These are phyloP conservation scores for Chloroceryle amazona DNA, from an alignment of 2,797 vertebrate species.

Conservation along the genomic window DNA sequence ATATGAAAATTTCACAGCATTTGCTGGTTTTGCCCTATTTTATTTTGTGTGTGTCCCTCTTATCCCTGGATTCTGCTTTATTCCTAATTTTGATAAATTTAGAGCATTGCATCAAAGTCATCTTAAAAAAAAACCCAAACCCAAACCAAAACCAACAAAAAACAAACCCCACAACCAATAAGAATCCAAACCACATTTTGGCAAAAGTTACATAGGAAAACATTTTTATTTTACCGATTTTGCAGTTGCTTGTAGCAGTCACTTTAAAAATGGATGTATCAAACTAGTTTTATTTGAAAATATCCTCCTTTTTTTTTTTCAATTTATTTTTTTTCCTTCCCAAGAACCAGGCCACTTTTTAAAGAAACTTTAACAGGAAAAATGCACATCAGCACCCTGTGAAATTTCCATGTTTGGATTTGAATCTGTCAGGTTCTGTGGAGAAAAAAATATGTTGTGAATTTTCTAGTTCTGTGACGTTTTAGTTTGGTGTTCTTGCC, in stretches of 20 bases:
- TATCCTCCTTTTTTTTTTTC: not conserved
- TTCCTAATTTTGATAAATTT: not conserved
- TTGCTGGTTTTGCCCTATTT: not conserved
- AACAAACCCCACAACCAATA: too few species aligned
- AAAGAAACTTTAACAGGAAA: not conserved
- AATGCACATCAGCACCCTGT: not conserved
- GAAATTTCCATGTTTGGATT: conserved; percentile 24
- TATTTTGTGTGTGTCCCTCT: not conserved
- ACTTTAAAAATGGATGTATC: not conserved
- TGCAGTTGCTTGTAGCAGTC: not conserved
- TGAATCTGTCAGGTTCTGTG: not conserved
- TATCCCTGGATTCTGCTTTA: not conserved
- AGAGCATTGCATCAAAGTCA: not conserved
- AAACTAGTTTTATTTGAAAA: not conserved
- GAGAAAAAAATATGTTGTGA: not conserved
- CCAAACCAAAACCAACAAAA: not conserved
- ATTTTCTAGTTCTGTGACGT: not conserved
- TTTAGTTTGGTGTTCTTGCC: not conserved
- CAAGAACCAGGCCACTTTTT: not conserved
- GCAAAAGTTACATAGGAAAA: not conserved
- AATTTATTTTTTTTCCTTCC: not conserved
- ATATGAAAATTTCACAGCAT: not conserved
- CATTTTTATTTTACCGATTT: not conserved
- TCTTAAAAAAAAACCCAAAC: not conserved
- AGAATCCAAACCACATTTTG: not conserved